phyloP scores from a whole-genome alignment of 2,888 invertebrate species.

The Phortica magna region DNA sequence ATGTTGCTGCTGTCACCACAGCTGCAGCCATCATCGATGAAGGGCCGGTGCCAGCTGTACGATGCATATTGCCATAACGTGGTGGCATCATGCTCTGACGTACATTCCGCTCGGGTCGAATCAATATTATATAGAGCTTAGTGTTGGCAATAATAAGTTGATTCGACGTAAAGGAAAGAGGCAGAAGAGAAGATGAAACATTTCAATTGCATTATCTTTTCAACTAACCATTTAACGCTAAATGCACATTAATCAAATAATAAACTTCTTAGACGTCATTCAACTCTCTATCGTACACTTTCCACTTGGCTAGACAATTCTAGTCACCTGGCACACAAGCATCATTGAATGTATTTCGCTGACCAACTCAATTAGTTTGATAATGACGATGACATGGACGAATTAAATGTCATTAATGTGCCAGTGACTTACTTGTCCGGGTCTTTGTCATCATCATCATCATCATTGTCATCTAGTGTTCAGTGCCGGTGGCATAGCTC shows the following conservation, averaged over 20 bases:
- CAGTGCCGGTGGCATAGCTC: too few species aligned
- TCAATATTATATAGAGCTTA: slow-evolving; percentile 91
- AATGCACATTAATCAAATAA: not conserved
- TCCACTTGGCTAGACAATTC: not conserved
- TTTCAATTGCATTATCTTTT: not conserved
- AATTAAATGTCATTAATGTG: too few species aligned
- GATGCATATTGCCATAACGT: slow-evolving; percentile 82
- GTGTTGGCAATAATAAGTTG: too few species aligned
- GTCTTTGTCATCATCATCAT: too few species aligned
- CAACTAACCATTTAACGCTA: not conserved
- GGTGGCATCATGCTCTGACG: slow-evolving; percentile 92
- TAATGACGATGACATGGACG: too few species aligned
- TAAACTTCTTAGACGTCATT: not conserved
- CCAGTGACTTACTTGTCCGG: too few species aligned
- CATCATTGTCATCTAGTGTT: too few species aligned
- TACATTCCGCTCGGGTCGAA: slow-evolving; percentile 93
- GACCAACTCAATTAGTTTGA: not conserved
- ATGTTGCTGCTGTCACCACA: slow-evolving; percentile 83
- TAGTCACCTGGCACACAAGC: not conserved
- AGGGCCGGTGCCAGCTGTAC: slow-evolving; percentile 81
- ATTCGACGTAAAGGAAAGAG: not conserved
- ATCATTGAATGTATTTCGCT: not conserved
- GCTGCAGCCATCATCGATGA: slow-evolving; percentile 85
- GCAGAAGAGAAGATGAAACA: not conserved
- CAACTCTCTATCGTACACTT: not conserved